Evolutionary conservation across 1,140 invertebrate genomes (phyloP), one percentile per base, ranked within the genome.

Genomic region (Acromyrmex heyeri): DNA sequence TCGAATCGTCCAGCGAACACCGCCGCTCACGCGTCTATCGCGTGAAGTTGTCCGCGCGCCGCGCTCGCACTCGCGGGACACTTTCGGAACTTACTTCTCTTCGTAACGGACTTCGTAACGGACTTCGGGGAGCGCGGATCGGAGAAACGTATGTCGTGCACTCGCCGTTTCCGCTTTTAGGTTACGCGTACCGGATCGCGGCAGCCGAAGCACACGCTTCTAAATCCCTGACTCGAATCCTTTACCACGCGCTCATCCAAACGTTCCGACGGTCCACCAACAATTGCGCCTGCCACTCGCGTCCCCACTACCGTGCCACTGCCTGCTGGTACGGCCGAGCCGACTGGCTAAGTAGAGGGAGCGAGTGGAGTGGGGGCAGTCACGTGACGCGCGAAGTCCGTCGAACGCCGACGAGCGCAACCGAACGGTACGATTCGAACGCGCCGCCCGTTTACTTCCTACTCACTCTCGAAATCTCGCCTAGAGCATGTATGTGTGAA

Each of bases 241-340:
- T 75, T 61, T 38, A 82, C 27, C 81, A 65, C 81, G 65, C 91
- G 64, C 87, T 77, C 92, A 83, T 91, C 91, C 91, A 89, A 75
- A 88, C 88, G 70, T 85, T 78, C 85, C 89, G 89, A 93, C 90
- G 88, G 87, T 91, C 91, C 87, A 91, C 89, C 86, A 86, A 93
- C 92, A 92, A 94, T 93, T 94, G 93, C 92, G 88, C 89, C 88
- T 86, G 77, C 87, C 79, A 64, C 81, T 81, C 87, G 70, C 55
- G 64, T 69, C 70, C 62, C 70, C 75, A 65, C 88, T 86, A 73
- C 30, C n/a, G 83, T 69, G 59, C 82, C 76, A 73, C 30, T 30
- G 83, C 75, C 44, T n/a, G 55, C 0, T n/a, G 2, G 24, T 24
- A 12, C n/a, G 16, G 30, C 24, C 70, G 65, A 44, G 30, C 30